Base-by-base conservation (phyloP, 1,140 invertebrate genomes). In the Eupristina koningsbergeri region DNA sequence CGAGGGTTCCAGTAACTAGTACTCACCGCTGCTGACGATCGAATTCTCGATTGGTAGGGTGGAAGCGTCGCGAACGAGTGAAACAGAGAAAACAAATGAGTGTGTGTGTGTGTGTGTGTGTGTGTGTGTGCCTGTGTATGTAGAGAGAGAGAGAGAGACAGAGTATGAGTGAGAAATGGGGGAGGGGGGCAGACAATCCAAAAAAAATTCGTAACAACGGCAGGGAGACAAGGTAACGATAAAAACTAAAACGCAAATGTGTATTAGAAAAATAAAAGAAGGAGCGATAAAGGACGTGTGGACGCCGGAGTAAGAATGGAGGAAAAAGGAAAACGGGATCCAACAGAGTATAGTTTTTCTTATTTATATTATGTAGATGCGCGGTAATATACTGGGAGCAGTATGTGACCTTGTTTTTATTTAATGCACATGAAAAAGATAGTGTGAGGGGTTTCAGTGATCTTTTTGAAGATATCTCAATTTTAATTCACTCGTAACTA, bases 11-110 rank as follows among this genome's bases (percentile, higher is more conserved):
- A 79, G 86, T 84, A 34, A 78, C 53, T 45, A 78, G 3, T 87
- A 81, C 79, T 88, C 81, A 67, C 39, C 63, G 64, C 64, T 73
- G 36, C 74, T 85, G 87, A 86, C 87, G 90, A 91, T 89, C 90
- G 89, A 89, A 91, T 88, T 87, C 87, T 84, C 87, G 88, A 89
- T 89, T 89, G 88, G n/a, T n/a, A n/a, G n/a, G 88, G 87, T 88
- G 88, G 88, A 87, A 88, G 89, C 77, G 85, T 53, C 71, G 67
- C 45, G 76, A 75, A 31, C 61, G 11, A 45, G 77, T n/a, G 36
- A 41, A n/a, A n/a, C n/a, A n/a, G n/a, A n/a, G n/a, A n/a, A n/a
- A n/a, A n/a, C n/a, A n/a, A n/a, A n/a, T n/a, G n/a, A n/a, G n/a
- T n/a, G n/a, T n/a, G n/a, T n/a, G n/a, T n/a, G n/a, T n/a, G n/a